A percentile compares a stretch with the other conserved stretches of the same genome.
Evolutionary conservation across 2,797 vertebrate species (phyloP).

Genomic region (Liparis tanakae): DNA sequence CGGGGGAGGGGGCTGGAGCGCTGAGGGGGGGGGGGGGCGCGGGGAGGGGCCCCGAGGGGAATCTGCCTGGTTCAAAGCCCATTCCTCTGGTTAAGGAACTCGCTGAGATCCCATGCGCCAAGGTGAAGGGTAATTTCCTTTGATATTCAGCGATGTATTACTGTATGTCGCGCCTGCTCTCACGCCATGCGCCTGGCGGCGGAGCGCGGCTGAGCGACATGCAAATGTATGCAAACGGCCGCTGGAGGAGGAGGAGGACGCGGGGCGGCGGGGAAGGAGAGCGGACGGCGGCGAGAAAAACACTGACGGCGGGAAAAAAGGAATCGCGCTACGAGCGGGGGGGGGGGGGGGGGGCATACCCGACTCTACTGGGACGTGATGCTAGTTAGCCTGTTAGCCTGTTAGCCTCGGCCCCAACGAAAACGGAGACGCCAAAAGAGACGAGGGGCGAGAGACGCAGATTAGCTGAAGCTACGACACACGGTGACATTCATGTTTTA

Average conservation of each 20-base stretch:
- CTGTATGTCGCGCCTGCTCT: slow-evolving; percentile 75
- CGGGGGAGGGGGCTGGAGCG: slow-evolving; percentile 71
- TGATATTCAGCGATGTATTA: slow-evolving; percentile 82
- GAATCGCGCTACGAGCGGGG: too few species aligned
- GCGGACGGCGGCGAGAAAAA: too few species aligned
- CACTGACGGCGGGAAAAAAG: too few species aligned
- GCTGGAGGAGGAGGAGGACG: too few species aligned
- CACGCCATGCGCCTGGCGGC: too few species aligned
- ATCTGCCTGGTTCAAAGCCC: slow-evolving; percentile 84
- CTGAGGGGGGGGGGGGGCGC: slow-evolving; percentile 70
- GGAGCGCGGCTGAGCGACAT: slow-evolving; percentile 50
- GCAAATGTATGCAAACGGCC: slow-evolving; percentile 43
- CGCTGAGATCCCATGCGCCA: slow-evolving; percentile 80
- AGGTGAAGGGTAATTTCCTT: slow-evolving; percentile 88
- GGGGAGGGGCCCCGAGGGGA: slow-evolving; percentile 79
- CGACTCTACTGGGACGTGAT: slow-evolving; percentile 45
- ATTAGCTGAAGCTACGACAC: too few species aligned
- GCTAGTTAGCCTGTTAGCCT: slow-evolving; percentile 64
- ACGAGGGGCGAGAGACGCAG: too few species aligned
- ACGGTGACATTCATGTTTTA: too few species aligned
- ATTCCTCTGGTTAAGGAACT: slow-evolving; percentile 84
- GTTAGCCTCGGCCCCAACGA: slow-evolving; percentile 67
- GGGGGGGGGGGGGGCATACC: not conserved
- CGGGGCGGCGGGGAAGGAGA: too few species aligned
- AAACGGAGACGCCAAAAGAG: slow-evolving; percentile 11